phyloP scores from a whole-genome alignment of 2,888 invertebrate genomes.

The Dynastes tityus region DNA sequence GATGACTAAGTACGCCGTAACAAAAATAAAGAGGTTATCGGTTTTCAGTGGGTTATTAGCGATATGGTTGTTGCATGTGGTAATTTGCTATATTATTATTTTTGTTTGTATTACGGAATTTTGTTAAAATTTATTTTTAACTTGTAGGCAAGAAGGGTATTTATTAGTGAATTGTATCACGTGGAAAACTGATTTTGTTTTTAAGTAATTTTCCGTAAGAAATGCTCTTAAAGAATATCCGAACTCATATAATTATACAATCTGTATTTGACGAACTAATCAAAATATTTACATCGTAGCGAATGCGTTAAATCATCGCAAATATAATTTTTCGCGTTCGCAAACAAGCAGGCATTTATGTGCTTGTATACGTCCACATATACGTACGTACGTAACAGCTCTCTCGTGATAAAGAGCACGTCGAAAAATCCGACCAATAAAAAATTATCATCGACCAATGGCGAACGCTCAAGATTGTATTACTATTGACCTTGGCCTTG shows the following conservation, averaged over 20 bases:
- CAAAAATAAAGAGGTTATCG: background rate
- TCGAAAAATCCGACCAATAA: slow-evolving; percentile 43
- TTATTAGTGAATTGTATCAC: no score
- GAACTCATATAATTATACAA: slow-evolving; percentile 3
- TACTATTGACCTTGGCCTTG: slow-evolving; percentile 57
- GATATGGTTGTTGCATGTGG: background rate
- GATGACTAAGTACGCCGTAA: background rate
- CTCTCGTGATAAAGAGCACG: slow-evolving; percentile 34
- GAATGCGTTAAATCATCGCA: slow-evolving; percentile 28
- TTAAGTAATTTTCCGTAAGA: background rate
- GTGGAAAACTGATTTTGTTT: no score
- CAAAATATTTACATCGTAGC: slow-evolving; percentile 43
- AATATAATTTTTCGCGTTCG: slow-evolving; percentile 15
- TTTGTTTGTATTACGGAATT: background rate
- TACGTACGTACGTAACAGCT: background rate
- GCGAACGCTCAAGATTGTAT: slow-evolving; percentile 53
- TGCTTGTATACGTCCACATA: background rate
- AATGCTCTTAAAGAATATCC: background rate
- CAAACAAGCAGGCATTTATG: slow-evolving; percentile 22
- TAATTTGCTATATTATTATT: background rate
- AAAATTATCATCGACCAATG: slow-evolving; percentile 48
- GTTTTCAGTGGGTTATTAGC: background rate
- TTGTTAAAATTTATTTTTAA: no score
- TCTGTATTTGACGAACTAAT: slow-evolving; percentile 34
- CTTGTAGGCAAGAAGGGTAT: no score